Conservation (phyloP, 2,113 vertebrate species). For the Motacilla tschutschensis region DNA sequence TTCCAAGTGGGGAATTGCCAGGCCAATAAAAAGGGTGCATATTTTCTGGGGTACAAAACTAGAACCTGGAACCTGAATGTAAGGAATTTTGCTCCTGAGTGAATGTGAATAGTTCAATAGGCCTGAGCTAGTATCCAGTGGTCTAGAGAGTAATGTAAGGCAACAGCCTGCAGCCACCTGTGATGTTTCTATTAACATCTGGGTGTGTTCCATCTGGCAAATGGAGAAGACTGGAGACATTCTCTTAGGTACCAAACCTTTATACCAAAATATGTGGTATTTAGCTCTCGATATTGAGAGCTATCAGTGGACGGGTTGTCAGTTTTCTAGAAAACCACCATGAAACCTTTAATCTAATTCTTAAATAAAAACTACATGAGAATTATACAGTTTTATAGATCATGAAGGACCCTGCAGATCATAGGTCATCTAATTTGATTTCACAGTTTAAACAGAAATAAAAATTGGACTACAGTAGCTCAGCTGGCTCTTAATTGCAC, state of each 20-base stretch:
- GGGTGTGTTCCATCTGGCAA: background rate
- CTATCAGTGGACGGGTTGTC: background rate
- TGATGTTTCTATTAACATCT: background rate
- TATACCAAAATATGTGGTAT: background rate
- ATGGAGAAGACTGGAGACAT: background rate
- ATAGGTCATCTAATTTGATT: background rate
- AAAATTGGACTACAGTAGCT: background rate
- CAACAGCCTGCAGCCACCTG: background rate
- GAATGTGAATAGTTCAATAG: background rate
- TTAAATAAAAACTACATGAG: background rate
- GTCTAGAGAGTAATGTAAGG: background rate
- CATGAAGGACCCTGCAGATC: background rate
- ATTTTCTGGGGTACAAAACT: background rate
- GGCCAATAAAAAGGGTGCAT: fast-evolving
- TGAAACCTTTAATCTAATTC: background rate
- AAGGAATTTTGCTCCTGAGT: background rate
- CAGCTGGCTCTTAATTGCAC: background rate
- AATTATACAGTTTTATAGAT: background rate
- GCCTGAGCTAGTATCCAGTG: fast-evolving
- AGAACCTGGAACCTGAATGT: background rate
- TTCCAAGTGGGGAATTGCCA: background rate
- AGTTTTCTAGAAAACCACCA: background rate
- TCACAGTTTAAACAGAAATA: background rate
- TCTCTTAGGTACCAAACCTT: background rate
- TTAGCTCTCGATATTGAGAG: background rate